Percentiles rank a stretch among this genome's conserved stretches.
Conservation (phyloP, 2,797 vertebrate genomes). For the Poeciliopsis turneri region DNA sequence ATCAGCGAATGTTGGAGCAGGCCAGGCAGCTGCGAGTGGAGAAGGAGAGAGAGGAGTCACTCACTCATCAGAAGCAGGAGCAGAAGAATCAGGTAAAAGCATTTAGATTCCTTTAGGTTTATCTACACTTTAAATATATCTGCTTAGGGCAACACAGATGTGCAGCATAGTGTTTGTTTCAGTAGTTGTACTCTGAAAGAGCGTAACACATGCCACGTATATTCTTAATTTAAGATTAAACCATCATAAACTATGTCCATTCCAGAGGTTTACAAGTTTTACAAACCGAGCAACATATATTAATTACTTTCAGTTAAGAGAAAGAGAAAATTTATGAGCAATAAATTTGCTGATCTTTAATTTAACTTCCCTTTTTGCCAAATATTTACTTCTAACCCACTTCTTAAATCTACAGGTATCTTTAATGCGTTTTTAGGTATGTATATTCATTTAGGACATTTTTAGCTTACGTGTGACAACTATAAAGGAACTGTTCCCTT, state of each 20-base stretch:
- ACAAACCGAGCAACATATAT: not conserved
- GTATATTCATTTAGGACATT: not conserved
- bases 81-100: slow-evolving; percentile 93
- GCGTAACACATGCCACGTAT: too few species aligned
- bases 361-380: not conserved
- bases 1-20: slow-evolving; percentile 94
- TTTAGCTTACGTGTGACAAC: not conserved
- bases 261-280: not conserved
- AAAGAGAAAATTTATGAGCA: not conserved
- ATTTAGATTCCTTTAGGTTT: slow-evolving; percentile 19
- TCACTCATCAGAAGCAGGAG: slow-evolving; percentile 94
- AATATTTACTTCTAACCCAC: too few species aligned
- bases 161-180: slow-evolving; percentile 1
- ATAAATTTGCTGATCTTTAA: not conserved
- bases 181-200: not conserved
- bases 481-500: not conserved
- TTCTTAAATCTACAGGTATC: not conserved
- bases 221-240: not conserved
- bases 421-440: not conserved
- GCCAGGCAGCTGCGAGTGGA: slow-evolving; percentile 93
- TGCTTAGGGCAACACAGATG: not conserved
- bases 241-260: too few species aligned
- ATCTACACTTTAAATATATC: not conserved
- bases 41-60: slow-evolving; percentile 92
- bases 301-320: not conserved